These are phyloP conservation scores for Halocynthia roretzi DNA, from an alignment of 23 tunicate species.

Conservation along the genomic window DNA sequence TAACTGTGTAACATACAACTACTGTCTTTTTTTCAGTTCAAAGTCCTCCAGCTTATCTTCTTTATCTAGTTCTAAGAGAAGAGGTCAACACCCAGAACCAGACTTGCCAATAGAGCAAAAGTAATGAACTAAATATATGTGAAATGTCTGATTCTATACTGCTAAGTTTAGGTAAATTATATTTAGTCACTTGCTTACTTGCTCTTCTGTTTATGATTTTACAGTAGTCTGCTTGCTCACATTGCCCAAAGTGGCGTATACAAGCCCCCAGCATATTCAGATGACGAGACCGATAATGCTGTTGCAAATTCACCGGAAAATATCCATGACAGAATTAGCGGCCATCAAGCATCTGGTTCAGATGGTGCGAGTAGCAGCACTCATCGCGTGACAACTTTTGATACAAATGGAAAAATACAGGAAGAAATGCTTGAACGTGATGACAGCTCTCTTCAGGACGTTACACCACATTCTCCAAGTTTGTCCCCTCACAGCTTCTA, in stretches of 20 bases:
- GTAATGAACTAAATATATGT: not conserved
- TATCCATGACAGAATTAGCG: not conserved
- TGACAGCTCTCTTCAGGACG: not conserved
- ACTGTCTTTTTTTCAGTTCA: slow-evolving; percentile 8
- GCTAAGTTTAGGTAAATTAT: not conserved
- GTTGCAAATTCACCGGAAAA: not conserved
- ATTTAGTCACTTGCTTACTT: not conserved
- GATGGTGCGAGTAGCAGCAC: not conserved
- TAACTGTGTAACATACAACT: not conserved
- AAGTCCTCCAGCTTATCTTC: slow-evolving; percentile 12
- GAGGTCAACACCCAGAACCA: slow-evolving; percentile 18
- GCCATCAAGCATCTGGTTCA: not conserved
- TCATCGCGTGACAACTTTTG: slow-evolving; percentile 16
- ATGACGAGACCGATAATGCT: not conserved
- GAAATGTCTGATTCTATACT: not conserved
- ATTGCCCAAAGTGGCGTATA: slow-evolving; percentile 11
- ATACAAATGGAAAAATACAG: slow-evolving; percentile 3
- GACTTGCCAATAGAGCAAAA: slow-evolving; percentile 25
- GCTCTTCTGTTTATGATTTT: not conserved
- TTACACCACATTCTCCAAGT: slow-evolving; percentile 1
- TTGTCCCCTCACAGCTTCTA: not conserved
- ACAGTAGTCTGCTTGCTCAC: not conserved
- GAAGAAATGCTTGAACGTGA: slow-evolving; percentile 9
- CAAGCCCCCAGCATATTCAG: slow-evolving; percentile 11
- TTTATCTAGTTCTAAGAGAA: not conserved